Base-by-base conservation (phyloP, 2,797 vertebrate genomes). In the Lutjanus argentimaculatus region DNA sequence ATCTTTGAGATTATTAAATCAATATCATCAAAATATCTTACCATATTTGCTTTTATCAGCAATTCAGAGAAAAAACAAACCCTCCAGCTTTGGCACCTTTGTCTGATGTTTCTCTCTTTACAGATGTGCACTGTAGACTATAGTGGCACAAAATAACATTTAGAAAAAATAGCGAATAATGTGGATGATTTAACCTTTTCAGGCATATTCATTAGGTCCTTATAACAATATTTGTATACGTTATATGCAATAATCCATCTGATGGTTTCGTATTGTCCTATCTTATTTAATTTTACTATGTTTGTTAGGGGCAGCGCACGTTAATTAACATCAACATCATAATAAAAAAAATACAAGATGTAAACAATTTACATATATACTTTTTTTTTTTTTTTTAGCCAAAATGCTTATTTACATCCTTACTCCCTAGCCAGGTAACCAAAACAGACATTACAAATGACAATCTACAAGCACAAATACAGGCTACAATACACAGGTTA, bases 61-160 rank as follows among this genome's bases (percentile, higher is more conserved):
- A 59, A 4, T 12, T 58, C 8, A 11, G 7, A 42, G 15, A 16
- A 8, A 8, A 53, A 42, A 51, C n/a, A 53, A 17, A 30, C 1
- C 22, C 10, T 71, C 8, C 36, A 75, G 36, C 12, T 52, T 19
- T 19, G 6, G 70, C 57, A 59, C 12, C 49, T 75, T 80, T 80
- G 77, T 64, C 13, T 67, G 43, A 14, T 62, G 56, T 57, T 53
- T 77, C 16, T 68, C 49, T 67, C 30, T 25, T 22, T 42, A 63
- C 56, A 69, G 59, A 74, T 56, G 61, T 79, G 21, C 1, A 36
- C 30, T 36, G 30, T 36, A 36, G 30, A 2, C 30, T 3, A 6
- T 17, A 13, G 17, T 21, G 49, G 58, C 43, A 59, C 45, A 68
- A 66, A 55, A 71, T 52, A 51, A 22, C 58, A 9, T 58, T 46